Evolutionary conservation across 2,888 invertebrate species (phyloP).

Genomic region (Hydriomena furcata): DNA sequence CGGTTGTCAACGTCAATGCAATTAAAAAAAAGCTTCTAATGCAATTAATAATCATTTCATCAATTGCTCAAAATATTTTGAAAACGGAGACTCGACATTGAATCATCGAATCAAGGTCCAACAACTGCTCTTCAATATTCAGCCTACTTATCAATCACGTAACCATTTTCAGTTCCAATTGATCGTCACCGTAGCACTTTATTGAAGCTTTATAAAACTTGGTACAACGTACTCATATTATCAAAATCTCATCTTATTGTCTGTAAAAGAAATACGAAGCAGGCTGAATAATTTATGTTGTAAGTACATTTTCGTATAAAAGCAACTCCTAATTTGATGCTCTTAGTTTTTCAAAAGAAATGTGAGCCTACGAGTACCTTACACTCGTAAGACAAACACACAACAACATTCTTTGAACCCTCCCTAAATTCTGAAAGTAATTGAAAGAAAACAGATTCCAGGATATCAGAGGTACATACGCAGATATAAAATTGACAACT

Average conservation of each 20-base stretch:
- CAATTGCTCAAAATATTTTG: no score
- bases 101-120: no score
- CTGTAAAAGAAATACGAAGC: neutral
- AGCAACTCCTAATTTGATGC: neutral
- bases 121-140: no score
- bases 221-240: neutral
- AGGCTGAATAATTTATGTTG: conserved; percentile 1
- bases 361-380: neutral
- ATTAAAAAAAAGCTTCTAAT: no score
- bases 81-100: no score
- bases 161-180: no score
- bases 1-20: no score
- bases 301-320: neutral
- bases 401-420: conserved; percentile 4
- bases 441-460: conserved; percentile 16
- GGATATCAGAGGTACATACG: conserved; percentile 34
- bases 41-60: no score
- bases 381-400: conserved; percentile 2
- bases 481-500: conserved; percentile 41
- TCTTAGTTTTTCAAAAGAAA: neutral
- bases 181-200: no score
- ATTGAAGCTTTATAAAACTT: neutral
- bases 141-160: no score
- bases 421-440: conserved; percentile 9
- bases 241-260: neutral